These are phyloP conservation scores for Hydractinia echinata DNA, from an alignment of 30 jellyfish, hydroid and myxozoan genomes.

Conservation along the genomic window DNA sequence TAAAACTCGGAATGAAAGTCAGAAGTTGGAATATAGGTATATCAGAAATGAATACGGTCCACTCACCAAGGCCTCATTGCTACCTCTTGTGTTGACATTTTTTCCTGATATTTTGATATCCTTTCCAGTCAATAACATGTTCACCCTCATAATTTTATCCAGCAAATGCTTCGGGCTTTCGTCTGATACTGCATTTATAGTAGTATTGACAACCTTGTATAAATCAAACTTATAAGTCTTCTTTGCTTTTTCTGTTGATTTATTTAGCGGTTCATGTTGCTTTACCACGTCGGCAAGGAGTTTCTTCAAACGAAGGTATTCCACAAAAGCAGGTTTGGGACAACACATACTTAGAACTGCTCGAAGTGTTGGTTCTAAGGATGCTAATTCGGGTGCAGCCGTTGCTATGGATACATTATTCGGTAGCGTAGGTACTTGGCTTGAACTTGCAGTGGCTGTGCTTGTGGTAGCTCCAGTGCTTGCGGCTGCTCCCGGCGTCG, in stretches of 20 bases:
- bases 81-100: slow-evolving; percentile 37
- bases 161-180: slow-evolving; percentile 71
- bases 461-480: background rate
- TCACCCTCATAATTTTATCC: slow-evolving; percentile 57
- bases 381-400: slow-evolving; percentile 18
- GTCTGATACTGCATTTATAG: slow-evolving; percentile 80
- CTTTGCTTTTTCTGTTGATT: slow-evolving; percentile 14
- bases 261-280: slow-evolving; percentile 26
- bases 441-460: background rate
- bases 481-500: slow-evolving; percentile 8
- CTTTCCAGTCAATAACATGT: slow-evolving; percentile 44
- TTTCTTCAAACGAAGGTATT: slow-evolving; percentile 31
- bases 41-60: too few species aligned
- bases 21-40: too few species aligned
- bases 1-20: too few species aligned
- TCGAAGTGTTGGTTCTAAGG: slow-evolving; percentile 8
- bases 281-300: slow-evolving; percentile 24
- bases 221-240: slow-evolving; percentile 53
- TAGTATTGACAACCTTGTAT: slow-evolving; percentile 58
- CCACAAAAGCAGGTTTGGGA: slow-evolving; percentile 42
- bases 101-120: slow-evolving; percentile 45
- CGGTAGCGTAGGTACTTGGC: background rate
- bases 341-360: slow-evolving; percentile 21
- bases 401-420: background rate
- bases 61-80: slow-evolving; percentile 67